Percentiles rank a stretch among this genome's conserved stretches.
Conservation (phyloP, 2,113 vertebrate genomes). For the Rhombomys opimus region DNA sequence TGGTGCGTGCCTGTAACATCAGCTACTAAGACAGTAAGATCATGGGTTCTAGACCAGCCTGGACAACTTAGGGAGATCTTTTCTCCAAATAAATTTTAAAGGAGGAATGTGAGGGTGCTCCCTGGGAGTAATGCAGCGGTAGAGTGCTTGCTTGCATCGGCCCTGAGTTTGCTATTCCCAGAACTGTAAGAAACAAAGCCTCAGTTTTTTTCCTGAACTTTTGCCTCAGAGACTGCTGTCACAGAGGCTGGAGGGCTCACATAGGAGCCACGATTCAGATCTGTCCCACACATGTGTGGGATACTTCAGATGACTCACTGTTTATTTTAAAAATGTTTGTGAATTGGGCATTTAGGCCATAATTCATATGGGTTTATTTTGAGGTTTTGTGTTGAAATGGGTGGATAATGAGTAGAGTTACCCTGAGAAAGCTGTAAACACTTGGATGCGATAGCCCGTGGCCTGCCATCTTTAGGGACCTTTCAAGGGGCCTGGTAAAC, state of each 20-base stretch:
- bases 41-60: background rate
- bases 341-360: background rate
- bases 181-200: too few species aligned
- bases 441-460: background rate
- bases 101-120: background rate
- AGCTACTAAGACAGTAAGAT: background rate
- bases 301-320: background rate
- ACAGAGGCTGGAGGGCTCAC: background rate
- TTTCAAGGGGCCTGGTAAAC: background rate
- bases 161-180: background rate
- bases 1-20: background rate
- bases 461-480: background rate
- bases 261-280: background rate
- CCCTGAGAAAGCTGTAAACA: slow-evolving; percentile 5
- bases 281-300: background rate
- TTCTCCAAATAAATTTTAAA: background rate
- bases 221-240: background rate
- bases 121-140: background rate
- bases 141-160: background rate
- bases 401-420: background rate
- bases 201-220: background rate
- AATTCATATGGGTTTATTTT: background rate
- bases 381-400: slow-evolving; percentile 54
- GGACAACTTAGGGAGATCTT: background rate
- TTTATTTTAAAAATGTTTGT: background rate